phyloP scores from a whole-genome alignment of 92 coral and sea anemone genomes.

The Umimayanthus kanabou region DNA sequence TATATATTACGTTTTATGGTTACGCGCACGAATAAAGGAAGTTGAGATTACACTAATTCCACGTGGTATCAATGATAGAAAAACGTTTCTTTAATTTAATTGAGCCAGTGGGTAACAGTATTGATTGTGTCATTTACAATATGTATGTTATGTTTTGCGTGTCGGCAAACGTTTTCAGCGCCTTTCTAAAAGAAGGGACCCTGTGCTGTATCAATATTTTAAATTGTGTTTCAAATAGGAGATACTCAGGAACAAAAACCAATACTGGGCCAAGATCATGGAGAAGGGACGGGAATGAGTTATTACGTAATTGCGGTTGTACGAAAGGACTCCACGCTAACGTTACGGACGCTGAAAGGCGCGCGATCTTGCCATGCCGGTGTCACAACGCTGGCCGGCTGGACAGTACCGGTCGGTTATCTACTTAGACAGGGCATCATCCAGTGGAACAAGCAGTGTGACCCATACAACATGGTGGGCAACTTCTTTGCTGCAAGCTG shows the following conservation, averaged over 20 bases:
- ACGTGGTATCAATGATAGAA: too few relatives aligned
- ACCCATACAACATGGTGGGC: constrained; percentile 43
- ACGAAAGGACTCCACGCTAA: constrained; percentile 32
- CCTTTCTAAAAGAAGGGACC: neutral
- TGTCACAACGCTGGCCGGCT: constrained; percentile 45
- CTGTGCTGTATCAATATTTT: neutral
- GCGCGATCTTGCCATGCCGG: constrained; percentile 52
- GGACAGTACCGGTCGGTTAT: constrained; percentile 58
- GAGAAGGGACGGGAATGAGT: constrained; percentile 24
- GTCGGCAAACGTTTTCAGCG: too few relatives aligned
- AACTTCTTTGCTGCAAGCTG: constrained; percentile 46
- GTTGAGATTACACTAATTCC: too few relatives aligned
- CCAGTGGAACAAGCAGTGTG: neutral
- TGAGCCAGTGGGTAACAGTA: too few relatives aligned
- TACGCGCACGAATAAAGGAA: too few relatives aligned
- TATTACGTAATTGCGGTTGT: constrained; percentile 56
- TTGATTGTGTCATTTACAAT: too few relatives aligned
- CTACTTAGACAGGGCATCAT: constrained; percentile 29
- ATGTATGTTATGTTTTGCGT: too few relatives aligned
- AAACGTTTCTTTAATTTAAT: too few relatives aligned
- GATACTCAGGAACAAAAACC: neutral
- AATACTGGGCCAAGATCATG: constrained; percentile 23
- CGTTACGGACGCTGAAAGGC: constrained; percentile 28
- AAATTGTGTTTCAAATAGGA: neutral
- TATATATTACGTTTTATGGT: too few relatives aligned